Conservation (phyloP, 1,140 invertebrate genomes). For the Macrocentrus cingulum region DNA sequence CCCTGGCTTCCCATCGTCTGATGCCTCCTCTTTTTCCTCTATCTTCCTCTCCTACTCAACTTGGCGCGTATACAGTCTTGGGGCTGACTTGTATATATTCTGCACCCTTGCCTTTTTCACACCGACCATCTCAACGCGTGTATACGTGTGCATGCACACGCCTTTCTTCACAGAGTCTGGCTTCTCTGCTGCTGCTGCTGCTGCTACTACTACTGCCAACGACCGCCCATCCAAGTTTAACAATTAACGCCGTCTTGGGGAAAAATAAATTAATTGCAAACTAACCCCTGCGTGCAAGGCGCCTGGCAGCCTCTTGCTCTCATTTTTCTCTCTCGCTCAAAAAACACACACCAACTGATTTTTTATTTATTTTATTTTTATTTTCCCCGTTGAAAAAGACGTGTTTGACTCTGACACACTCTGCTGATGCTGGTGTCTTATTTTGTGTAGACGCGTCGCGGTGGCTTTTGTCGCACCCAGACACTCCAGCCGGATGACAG, state of each 20-base stretch:
- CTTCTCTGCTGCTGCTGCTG: constrained; percentile 10
- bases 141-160: neutral
- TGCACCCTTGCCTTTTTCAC: no score
- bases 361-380: no score
- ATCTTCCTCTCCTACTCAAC: constrained; percentile 14
- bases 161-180: neutral
- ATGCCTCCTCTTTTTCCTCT: constrained; percentile 24
- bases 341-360: no score
- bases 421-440: neutral
- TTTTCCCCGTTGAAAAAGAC: no score
- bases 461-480: no score
- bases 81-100: neutral
- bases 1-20: constrained; percentile 33
- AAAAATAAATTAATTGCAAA: constrained; percentile 53
- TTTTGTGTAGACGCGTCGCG: neutral
- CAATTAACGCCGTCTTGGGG: constrained; percentile 47
- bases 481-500: no score
- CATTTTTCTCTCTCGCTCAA: constrained; percentile 16
- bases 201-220: constrained; percentile 24
- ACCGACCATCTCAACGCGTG: neutral
- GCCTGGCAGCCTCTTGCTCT: constrained; percentile 10
- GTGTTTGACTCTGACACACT: neutral
- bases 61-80: neutral
- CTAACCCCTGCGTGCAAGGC: no score
- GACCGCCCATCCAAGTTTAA: constrained; percentile 56